These are phyloP conservation scores for Sphenodon punctatus DNA, from an alignment of 2,797 vertebrate genomes.

Conservation along the genomic window DNA sequence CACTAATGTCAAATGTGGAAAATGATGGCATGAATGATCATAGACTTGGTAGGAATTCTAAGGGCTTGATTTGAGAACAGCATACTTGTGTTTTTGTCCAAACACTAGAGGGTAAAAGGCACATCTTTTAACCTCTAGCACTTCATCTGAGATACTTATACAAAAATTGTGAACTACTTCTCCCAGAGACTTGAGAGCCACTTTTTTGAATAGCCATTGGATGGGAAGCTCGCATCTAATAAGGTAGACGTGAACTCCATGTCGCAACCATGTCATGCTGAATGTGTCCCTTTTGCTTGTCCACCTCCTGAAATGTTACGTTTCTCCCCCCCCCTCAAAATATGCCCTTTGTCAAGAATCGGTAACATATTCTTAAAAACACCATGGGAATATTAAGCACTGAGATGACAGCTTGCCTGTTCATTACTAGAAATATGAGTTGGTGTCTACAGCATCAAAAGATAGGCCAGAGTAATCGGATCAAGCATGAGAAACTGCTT, in stretches of 20 bases:
- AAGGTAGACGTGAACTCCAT: too few relatives aligned
- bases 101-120: accelerated
- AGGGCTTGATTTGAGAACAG: accelerated
- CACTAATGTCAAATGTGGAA: accelerated
- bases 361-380: not conserved
- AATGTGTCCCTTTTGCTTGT: not conserved
- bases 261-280: too few relatives aligned
- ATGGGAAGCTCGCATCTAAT: not conserved
- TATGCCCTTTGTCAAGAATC: accelerated
- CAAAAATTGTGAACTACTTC: not conserved
- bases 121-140: accelerated
- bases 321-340: too few relatives aligned
- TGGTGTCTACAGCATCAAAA: slow-evolving; percentile 66
- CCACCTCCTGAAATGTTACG: not conserved
- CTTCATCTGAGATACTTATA: accelerated
- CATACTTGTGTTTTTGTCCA: accelerated
- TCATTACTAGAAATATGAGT: slow-evolving; percentile 64
- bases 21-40: accelerated
- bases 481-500: slow-evolving; percentile 71
- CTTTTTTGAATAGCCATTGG: accelerated
- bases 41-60: accelerated
- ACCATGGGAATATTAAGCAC: slow-evolving; percentile 32
- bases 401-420: slow-evolving; percentile 33
- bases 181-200: accelerated
- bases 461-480: slow-evolving; percentile 71